Base-by-base conservation (phyloP, 2,888 invertebrate species). In the Drosophila hamatofila region DNA sequence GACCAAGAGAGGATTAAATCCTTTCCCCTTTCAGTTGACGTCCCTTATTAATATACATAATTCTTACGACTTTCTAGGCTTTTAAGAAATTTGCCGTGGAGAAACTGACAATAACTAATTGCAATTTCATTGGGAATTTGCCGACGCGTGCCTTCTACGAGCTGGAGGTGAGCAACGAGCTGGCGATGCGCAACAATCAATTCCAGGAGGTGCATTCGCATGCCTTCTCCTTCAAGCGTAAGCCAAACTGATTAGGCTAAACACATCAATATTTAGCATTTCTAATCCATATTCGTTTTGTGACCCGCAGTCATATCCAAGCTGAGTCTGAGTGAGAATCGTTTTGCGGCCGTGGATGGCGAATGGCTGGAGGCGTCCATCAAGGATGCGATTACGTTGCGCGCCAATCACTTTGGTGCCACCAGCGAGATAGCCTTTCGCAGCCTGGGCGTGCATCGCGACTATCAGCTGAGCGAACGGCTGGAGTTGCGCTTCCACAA, bases 41-140 rank as follows among this genome's bases (percentile, higher is more conserved):
- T 46, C 9, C n/a, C 16, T 25, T n/a, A 25, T 11, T n/a, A 11
- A n/a, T 33, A 21, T 48, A 27, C 18, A n/a, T 4, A n/a, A 8
- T 33, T 49, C 4, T 33, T 16, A 11, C 2, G 8, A n/a, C 11
- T 72, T 30, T 57, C 3, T 51, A 97, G 92, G 95, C 96, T 3
- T 96, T 97, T 87, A 97, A 97, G 88, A 96, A 96, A 92, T 96
- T 97, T 89, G 94, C 95, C 30, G 95, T 96, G 0, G 94, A 94
- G 39, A 94, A 94, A 77, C 94, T 97, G 74, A 93, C 94, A 75
- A 92, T 97, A 57, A 94, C 94, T 46, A 95, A 95, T 5, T 95
- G 96, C 25, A 92, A 89, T 14, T 94, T 96, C 52, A 92, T 93
- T 33, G 93, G 93, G 1, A 90, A 93, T 57, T 91, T 96, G 68